Evolutionary conservation across 1,140 invertebrate species (phyloP), one percentile per base, ranked within the genome.

Genomic region (Paraescarpia echinospica): DNA sequence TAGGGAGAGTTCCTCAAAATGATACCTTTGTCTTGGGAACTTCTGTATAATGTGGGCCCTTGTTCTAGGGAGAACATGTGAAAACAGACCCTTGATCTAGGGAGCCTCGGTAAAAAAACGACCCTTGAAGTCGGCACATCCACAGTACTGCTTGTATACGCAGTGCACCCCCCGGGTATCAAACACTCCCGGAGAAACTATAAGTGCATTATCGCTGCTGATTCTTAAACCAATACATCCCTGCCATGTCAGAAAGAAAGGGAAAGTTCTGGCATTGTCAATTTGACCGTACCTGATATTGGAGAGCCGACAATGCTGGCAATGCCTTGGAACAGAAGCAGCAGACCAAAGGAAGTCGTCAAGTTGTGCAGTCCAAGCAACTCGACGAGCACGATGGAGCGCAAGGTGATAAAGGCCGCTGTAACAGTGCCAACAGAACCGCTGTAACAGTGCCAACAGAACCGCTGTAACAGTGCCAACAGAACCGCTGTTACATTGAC

Each of bases 311-410:
- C 96, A 9, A 98, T 97, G 2, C 98, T 98, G 1, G 98, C 98
- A 89, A 98, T 95, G 27, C 99, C 99, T 97, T 99, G 98, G 96
- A 99, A 99, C 89, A 99, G 96, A 92, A 99, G 97, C 90, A 99
- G 97, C 41, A 99, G 96, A 34, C 99, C 99, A 96, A 99, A 99
- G 27, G 98, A 98, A 95, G 98, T 99, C 0, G 98, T 99, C 77
- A 99, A 96, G 94, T 98, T 98, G 94, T 99, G 98, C 93, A 99
- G 96, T 0, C 99, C 99, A 93, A 99, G 97, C 90, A 99, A 97
- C 94, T 99, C 99, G 4, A 99, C 99, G 92, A 97, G 95, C 51
- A 99, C 97, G 89, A 99, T 98, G 6, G 99, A 99, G 92, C 99
- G 97, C 27, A 99, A 96, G 0, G 99, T 99, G 27, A 99, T 98